These are phyloP conservation scores for Parochlus steinenii DNA, from an alignment of 2,888 invertebrate genomes.

Conservation along the genomic window DNA sequence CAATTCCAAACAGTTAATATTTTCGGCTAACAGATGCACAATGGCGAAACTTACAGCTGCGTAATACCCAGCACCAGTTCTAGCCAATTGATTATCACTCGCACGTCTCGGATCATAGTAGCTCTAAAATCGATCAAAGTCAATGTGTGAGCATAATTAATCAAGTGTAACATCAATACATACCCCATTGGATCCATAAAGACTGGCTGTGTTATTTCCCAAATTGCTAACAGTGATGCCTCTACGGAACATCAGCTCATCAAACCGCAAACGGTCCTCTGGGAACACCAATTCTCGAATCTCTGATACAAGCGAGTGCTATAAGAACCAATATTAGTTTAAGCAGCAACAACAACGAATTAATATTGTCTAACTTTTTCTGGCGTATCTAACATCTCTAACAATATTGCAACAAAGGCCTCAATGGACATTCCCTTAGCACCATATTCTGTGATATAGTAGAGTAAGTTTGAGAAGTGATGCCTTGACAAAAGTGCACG, in stretches of 20 bases:
- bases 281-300: conserved; percentile 38
- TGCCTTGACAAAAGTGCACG: conserved; percentile 37
- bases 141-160: too few species aligned
- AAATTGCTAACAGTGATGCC: conserved; percentile 11
- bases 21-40: too few species aligned
- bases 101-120: too few species aligned
- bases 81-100: too few species aligned
- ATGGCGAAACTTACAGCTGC: too few species aligned
- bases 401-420: conserved; percentile 38
- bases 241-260: conserved; percentile 36
- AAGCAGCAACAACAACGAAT: not conserved
- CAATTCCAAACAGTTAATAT: too few species aligned
- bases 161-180: too few species aligned
- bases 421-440: conserved; percentile 38
- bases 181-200: conserved; percentile 13
- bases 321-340: conserved; percentile 16
- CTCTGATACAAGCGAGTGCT: conserved; percentile 41
- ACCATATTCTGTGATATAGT: conserved; percentile 42
- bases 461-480: conserved; percentile 38
- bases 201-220: conserved; percentile 11
- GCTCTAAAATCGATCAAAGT: too few species aligned
- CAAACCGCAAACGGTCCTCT: conserved; percentile 39
- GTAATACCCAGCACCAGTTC: too few species aligned
- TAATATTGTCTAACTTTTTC: conserved; percentile 34
- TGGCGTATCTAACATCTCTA: conserved; percentile 41